phyloP scores from a whole-genome alignment of 1,140 invertebrate genomes.

The Diorhabda carinulata region DNA sequence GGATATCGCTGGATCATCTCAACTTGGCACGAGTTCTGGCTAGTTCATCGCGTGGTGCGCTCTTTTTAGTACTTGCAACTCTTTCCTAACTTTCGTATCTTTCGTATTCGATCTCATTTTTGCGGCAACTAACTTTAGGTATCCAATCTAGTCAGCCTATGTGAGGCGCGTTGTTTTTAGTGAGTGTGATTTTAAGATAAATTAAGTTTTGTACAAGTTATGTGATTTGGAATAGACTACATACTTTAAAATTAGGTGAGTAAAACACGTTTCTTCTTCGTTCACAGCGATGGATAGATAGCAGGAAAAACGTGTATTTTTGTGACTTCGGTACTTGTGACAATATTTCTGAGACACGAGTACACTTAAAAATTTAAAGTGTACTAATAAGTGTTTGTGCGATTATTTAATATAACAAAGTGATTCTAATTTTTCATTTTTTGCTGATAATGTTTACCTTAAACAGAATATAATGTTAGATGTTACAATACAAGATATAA shows the following conservation, averaged over 20 bases:
- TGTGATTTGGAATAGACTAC: constrained; percentile 7
- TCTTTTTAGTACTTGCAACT: constrained; percentile 26
- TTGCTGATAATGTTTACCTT: too few species aligned
- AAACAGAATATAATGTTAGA: too few species aligned
- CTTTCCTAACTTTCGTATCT: constrained; percentile 16
- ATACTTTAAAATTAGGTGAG: too few species aligned
- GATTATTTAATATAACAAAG: too few species aligned
- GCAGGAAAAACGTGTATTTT: not conserved
- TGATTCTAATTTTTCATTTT: too few species aligned
- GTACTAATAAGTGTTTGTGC: too few species aligned
- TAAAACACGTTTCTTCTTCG: too few species aligned
- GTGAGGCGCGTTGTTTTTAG: constrained; percentile 10
- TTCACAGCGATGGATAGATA: too few species aligned
- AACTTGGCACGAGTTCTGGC: constrained; percentile 41
- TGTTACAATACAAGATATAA: too few species aligned
- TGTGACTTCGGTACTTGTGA: constrained; percentile 13
- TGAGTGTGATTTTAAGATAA: not conserved
- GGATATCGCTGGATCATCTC: constrained; percentile 42
- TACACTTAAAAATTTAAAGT: not conserved
- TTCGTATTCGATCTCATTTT: constrained; percentile 26
- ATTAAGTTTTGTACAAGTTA: constrained; percentile 8
- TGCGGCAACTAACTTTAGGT: constrained; percentile 4
- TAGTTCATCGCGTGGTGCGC: constrained; percentile 42
- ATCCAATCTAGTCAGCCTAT: constrained; percentile 22
- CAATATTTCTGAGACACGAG: constrained; percentile 18